Evolutionary conservation across 2,113 vertebrate genomes (phyloP).

Genomic region (Athene cunicularia): DNA sequence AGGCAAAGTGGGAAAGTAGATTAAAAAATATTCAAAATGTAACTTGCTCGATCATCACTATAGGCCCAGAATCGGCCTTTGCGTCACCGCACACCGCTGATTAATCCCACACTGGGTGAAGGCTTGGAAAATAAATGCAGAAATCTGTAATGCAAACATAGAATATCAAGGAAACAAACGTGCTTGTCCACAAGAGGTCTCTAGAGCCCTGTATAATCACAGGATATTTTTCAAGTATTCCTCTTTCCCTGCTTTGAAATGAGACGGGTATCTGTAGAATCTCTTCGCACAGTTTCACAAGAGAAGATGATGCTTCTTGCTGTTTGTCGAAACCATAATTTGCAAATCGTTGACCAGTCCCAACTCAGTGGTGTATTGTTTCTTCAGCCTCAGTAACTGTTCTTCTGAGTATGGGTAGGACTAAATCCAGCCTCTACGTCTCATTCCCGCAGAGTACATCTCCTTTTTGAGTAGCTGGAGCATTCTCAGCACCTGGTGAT

Average conservation of each 20-base stretch:
- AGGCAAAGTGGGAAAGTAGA: neutral
- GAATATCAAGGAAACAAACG: neutral
- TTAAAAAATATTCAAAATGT: neutral
- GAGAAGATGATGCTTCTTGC: neutral
- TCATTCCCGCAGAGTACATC: neutral
- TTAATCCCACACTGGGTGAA: neutral
- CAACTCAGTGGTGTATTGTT: neutral
- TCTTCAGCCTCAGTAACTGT: neutral
- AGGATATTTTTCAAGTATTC: neutral
- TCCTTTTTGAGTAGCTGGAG: neutral
- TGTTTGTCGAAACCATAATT: neutral
- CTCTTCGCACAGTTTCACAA: neutral
- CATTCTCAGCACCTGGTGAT: neutral
- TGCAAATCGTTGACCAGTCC: neutral
- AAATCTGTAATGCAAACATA: accelerated
- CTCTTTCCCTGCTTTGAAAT: neutral
- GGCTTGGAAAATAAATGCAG: neutral
- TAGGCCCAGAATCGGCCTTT: neutral
- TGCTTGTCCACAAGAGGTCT: slow-evolving; percentile 70
- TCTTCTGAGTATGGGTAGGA: neutral
- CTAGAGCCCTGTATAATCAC: slow-evolving; percentile 39
- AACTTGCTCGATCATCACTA: neutral
- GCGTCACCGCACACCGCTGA: accelerated
- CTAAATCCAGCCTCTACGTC: neutral
- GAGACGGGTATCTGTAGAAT: neutral